Percentiles rank a stretch among this genome's conserved stretches.
Evolutionary conservation across 2,797 vertebrate genomes (phyloP).

Genomic region (Sandelia bainsii): DNA sequence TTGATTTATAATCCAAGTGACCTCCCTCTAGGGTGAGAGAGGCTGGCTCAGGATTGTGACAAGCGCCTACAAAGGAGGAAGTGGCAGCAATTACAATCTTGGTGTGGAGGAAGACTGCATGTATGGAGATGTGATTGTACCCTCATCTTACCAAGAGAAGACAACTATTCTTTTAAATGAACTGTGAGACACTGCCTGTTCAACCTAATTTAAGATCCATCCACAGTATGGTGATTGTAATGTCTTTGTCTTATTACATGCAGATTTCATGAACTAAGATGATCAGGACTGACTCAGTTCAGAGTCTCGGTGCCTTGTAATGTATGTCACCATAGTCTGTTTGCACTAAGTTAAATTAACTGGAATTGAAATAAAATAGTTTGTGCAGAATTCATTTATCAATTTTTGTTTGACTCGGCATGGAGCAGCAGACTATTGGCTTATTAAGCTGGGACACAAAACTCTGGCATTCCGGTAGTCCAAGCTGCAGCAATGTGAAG

Average conservation of each 20-base stretch:
- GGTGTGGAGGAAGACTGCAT: conserved; percentile 88
- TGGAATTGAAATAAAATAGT: background rate
- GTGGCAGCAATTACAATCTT: conserved; percentile 87
- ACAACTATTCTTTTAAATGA: background rate
- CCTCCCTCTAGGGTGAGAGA: conserved; percentile 85
- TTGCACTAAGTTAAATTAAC: background rate
- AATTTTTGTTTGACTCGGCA: background rate
- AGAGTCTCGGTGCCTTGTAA: background rate
- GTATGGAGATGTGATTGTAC: conserved; percentile 87
- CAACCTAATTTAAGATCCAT: background rate
- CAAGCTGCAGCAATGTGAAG: background rate
- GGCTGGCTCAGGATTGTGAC: conserved; percentile 93
- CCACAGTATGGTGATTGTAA: background rate
- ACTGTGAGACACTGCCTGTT: background rate
- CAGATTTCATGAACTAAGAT: background rate
- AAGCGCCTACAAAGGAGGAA: conserved; percentile 88
- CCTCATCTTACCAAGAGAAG: conserved; percentile 49
- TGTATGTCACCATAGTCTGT: background rate
- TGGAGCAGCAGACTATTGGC: background rate
- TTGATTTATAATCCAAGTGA: conserved; percentile 22
- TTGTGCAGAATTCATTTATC: background rate
- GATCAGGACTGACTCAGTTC: background rate
- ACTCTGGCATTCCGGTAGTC: background rate
- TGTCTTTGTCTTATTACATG: background rate
- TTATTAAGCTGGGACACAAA: background rate